A percentile compares a stretch with the other conserved stretches of the same genome.
Evolutionary conservation across 2,888 invertebrate genomes (phyloP).

Genomic region (Scaptomyza cyrtandrae): DNA sequence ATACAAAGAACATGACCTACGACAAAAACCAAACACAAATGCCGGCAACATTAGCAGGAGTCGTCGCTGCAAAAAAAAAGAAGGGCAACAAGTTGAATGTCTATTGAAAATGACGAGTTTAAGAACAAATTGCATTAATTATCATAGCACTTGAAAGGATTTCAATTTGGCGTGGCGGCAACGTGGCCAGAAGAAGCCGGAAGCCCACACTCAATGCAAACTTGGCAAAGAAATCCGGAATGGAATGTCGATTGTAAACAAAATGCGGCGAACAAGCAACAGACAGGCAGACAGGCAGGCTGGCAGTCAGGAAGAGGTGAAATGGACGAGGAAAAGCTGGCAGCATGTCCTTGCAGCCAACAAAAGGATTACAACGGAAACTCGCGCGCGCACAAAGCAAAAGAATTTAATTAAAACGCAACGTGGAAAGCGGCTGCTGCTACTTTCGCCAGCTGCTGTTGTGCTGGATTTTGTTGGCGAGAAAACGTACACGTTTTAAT

Average conservation of each 20-base stretch:
- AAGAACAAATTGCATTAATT: conserved; percentile 75
- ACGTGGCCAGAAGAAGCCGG: conserved; percentile 17
- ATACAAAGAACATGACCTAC: conserved; percentile 15
- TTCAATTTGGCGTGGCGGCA: conserved; percentile 48
- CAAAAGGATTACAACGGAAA: conserved; percentile 71
- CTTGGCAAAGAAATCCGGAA: conserved; percentile 42
- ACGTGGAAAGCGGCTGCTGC: conserved; percentile 10
- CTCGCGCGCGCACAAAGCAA: conserved; percentile 61
- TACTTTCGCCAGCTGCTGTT: neutral
- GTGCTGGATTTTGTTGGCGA: conserved; percentile 31
- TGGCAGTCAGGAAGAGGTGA: conserved; percentile 3
- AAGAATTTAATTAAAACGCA: conserved; percentile 76
- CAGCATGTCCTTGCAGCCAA: conserved; percentile 39
- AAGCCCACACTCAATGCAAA: conserved; percentile 36
- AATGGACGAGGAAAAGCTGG: neutral
- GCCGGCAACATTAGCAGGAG: neutral
- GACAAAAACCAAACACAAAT: conserved; percentile 12
- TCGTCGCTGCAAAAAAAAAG: neutral
- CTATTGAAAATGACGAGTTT: conserved; percentile 25
- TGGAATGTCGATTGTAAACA: conserved; percentile 66
- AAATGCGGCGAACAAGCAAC: conserved; percentile 32
- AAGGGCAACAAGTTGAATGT: conserved; percentile 47
- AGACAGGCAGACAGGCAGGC: conserved; percentile 7
- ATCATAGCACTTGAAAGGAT: conserved; percentile 70
- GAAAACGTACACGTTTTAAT: conserved; percentile 29